A percentile compares a stretch with the other conserved stretches of the same genome.
Conservation (phyloP, 1,140 invertebrate genomes). For the Hylaeus anthracinus region DNA sequence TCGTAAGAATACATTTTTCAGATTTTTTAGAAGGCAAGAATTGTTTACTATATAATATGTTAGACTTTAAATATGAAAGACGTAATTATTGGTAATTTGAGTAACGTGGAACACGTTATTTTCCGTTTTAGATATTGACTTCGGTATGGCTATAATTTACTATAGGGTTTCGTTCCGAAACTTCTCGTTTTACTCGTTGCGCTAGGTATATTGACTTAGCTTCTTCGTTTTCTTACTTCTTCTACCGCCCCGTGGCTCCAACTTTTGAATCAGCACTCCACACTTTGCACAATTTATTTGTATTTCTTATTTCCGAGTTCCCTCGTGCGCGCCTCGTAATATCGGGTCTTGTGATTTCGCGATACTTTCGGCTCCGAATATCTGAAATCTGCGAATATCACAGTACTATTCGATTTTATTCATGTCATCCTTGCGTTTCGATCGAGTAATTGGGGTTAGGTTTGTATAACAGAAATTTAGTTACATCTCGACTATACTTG, state of each 20-base stretch:
- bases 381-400: neutral
- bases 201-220: neutral
- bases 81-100: no score
- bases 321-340: neutral
- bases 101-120: no score
- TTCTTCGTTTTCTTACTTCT: neutral
- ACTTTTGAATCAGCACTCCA: slow-evolving; percentile 5
- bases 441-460: no score
- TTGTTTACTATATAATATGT: neutral
- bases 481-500: no score
- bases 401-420: no score
- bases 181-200: neutral
- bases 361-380: neutral
- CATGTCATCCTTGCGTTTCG: no score
- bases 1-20: no score
- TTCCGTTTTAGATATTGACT: no score
- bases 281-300: slow-evolving; percentile 4
- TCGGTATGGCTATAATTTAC: neutral
- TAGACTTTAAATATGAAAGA: no score
- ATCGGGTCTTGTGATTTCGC: neutral
- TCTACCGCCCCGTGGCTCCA: neutral
- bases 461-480: no score
- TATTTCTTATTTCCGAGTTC: slow-evolving; percentile 3
- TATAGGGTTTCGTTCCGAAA: neutral
- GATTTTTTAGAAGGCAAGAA: neutral